phyloP scores from a whole-genome alignment of 1,140 invertebrate genomes.

The Oryctes rhinoceros region DNA sequence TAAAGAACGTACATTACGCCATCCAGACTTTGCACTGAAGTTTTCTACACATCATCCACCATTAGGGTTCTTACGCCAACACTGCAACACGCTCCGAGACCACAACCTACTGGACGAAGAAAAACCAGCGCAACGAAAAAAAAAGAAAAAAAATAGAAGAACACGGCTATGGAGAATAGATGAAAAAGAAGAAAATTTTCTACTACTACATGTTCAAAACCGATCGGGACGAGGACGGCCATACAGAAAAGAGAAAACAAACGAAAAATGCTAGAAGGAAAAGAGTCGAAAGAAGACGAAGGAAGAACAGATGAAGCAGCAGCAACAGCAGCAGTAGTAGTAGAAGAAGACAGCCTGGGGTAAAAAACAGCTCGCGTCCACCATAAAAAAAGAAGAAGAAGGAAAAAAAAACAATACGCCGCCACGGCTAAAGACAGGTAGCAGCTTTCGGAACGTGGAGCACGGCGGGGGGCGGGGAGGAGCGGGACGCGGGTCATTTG shows the following conservation, averaged over 20 bases:
- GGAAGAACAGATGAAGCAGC: neutral
- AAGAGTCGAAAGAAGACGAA: neutral
- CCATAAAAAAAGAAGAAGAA: neutral
- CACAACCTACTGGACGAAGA: no score
- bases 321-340: neutral
- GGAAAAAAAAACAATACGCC: conserved; percentile 32
- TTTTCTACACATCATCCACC: no score
- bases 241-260: neutral
- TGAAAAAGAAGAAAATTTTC: no score
- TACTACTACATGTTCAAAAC: no score
- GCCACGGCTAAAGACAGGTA: conserved; percentile 57
- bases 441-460: conserved; percentile 44
- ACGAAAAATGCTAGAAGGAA: neutral
- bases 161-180: no score
- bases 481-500: conserved; percentile 52
- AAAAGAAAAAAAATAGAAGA: no score
- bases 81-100: no score
- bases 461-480: conserved; percentile 37
- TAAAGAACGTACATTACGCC: no score
- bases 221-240: neutral
- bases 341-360: conserved; percentile 12
- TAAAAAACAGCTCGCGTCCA: conserved; percentile 14
- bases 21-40: no score
- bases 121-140: no score
- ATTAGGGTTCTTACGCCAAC: no score